Evolutionary conservation across 2,888 invertebrate species (phyloP).

Genomic region (Lottia gigantea): DNA sequence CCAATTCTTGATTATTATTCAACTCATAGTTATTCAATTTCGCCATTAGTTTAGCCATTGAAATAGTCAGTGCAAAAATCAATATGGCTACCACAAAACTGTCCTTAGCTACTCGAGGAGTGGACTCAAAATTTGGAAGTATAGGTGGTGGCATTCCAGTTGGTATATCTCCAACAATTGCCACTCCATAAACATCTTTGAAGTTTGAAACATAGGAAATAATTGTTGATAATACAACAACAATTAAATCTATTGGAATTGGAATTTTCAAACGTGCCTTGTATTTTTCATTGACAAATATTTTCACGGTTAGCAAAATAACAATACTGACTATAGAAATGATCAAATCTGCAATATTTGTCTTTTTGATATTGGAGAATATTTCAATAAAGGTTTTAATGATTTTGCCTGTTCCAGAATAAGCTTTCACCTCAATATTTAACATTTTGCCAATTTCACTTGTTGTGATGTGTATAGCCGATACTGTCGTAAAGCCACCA

Average conservation of each 20-base stretch:
- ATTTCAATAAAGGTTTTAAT: slow-evolving; percentile 74
- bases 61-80: slow-evolving; percentile 48
- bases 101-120: slow-evolving; percentile 32
- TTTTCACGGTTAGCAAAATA: slow-evolving; percentile 72
- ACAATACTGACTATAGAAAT: slow-evolving; percentile 77
- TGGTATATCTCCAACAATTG: slow-evolving; percentile 49
- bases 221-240: slow-evolving; percentile 47
- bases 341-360: slow-evolving; percentile 77
- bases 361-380: slow-evolving; percentile 71
- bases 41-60: slow-evolving; percentile 62
- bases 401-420: slow-evolving; percentile 42
- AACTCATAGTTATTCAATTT: slow-evolving; percentile 60
- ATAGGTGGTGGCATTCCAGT: slow-evolving; percentile 47
- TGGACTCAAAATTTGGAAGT: slow-evolving; percentile 38
- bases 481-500: slow-evolving; percentile 53
- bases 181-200: slow-evolving; percentile 32
- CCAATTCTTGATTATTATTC: slow-evolving; percentile 65
- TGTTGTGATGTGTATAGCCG: slow-evolving; percentile 47
- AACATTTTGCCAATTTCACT: slow-evolving; percentile 42
- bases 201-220: slow-evolving; percentile 49
- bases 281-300: slow-evolving; percentile 51
- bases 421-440: slow-evolving; percentile 35
- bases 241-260: slow-evolving; percentile 61
- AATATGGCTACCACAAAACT: slow-evolving; percentile 48
- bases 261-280: slow-evolving; percentile 51